phyloP scores from a whole-genome alignment of 2,888 invertebrate genomes.

The Aradus depressus region DNA sequence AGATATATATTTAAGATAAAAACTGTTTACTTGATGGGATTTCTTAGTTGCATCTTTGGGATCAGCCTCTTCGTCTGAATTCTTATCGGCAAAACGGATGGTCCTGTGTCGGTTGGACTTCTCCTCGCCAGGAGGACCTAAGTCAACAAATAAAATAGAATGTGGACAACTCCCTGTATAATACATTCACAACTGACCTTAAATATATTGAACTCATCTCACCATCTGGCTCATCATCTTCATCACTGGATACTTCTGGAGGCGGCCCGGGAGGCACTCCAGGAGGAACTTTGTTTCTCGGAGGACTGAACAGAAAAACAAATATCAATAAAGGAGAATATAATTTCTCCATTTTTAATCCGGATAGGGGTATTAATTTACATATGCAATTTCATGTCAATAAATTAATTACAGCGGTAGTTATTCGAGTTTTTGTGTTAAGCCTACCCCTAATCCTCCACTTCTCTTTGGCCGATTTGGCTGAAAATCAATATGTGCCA shows the following conservation, averaged over 20 bases:
- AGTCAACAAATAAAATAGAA: background rate
- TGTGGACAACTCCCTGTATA: background rate
- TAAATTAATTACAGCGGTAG: too few species aligned
- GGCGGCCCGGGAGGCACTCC: slow-evolving; percentile 82
- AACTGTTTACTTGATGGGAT: too few species aligned
- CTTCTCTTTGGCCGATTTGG: too few species aligned
- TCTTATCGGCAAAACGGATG: slow-evolving; percentile 35
- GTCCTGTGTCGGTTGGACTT: slow-evolving; percentile 24
- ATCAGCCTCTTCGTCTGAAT: slow-evolving; percentile 28
- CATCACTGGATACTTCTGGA: slow-evolving; percentile 56
- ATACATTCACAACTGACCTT: background rate
- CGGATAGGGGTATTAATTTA: too few species aligned
- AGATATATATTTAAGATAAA: too few species aligned
- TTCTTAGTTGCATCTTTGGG: slow-evolving; percentile 36
- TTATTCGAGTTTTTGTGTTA: too few species aligned
- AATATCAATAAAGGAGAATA: too few species aligned
- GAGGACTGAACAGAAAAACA: slow-evolving; percentile 21
- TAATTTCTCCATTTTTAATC: slow-evolving; percentile 4
- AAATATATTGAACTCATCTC: slow-evolving; percentile 1
- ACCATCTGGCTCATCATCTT: slow-evolving; percentile 39
- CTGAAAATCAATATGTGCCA: too few species aligned
- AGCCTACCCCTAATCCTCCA: too few species aligned
- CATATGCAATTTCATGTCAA: too few species aligned
- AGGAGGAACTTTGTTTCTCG: slow-evolving; percentile 55
- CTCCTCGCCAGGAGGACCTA: slow-evolving; percentile 19